These are phyloP conservation scores for Andrena fulva DNA, from an alignment of 2,888 invertebrate species.

Conservation along the genomic window DNA sequence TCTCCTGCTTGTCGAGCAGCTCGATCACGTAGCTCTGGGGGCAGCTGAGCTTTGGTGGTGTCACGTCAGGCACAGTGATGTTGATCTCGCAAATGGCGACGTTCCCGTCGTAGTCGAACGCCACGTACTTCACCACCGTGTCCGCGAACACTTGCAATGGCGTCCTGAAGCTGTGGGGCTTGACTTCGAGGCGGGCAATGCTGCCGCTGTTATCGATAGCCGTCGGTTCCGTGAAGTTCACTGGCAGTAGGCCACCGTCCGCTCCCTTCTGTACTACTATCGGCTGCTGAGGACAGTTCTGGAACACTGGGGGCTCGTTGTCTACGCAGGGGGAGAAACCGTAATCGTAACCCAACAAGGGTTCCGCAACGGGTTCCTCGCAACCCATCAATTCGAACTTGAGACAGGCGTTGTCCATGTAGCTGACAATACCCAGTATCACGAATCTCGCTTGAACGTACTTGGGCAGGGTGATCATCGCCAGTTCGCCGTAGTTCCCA, in stretches of 20 bases:
- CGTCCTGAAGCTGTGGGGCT: conserved; percentile 95
- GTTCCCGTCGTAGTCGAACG: conserved; percentile 98
- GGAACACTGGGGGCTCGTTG: conserved; percentile 98
- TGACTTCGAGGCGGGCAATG: conserved; percentile 96
- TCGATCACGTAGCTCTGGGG: conserved; percentile 98
- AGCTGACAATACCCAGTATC: conserved; percentile 97
- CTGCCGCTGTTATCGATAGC: conserved; percentile 98
- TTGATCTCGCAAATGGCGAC: conserved; percentile 98
- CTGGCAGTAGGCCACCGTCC: conserved; percentile 95
- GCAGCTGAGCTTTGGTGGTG: conserved; percentile 95
- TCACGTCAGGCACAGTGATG: conserved; percentile 96
- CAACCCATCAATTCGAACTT: conserved; percentile 99
- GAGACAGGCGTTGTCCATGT: conserved; percentile 98
- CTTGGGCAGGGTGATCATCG: conserved; percentile 97
- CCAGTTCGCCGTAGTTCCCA: conserved; percentile 98
- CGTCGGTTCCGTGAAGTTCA: conserved; percentile 96
- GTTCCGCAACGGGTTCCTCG: conserved; percentile 93
- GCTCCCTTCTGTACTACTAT: conserved; percentile 95
- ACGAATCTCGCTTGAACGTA: conserved; percentile 97
- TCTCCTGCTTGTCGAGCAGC: conserved; percentile 94
- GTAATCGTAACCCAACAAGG: conserved; percentile 95
- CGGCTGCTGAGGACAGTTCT: conserved; percentile 97
- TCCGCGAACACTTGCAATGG: conserved; percentile 95
- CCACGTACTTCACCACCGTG: conserved; percentile 97
- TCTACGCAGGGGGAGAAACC: conserved; percentile 98